Conservation (phyloP, 2,113 vertebrate genomes). For the Oxyruncus cristatus region DNA sequence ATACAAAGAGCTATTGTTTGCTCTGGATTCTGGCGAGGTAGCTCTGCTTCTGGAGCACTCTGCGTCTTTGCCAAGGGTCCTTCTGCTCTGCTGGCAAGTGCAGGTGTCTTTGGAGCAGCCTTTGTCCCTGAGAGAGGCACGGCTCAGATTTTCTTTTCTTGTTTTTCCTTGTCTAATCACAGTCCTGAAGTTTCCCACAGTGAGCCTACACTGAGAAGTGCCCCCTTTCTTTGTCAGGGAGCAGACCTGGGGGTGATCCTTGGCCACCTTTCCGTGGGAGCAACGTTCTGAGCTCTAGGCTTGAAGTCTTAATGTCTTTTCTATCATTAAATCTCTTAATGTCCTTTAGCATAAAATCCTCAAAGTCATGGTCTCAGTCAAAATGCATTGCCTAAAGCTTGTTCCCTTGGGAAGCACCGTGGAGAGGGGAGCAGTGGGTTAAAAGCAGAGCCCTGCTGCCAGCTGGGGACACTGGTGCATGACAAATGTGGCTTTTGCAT, state of each 20-base stretch:
- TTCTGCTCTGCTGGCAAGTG: constrained; percentile 30
- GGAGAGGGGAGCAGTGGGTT: not conserved
- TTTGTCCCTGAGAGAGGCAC: not conserved
- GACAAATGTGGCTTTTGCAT: not conserved
- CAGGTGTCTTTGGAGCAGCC: not conserved
- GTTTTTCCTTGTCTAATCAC: not conserved
- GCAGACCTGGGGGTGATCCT: not conserved
- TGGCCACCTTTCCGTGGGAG: not conserved
- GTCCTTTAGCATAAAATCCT: not conserved
- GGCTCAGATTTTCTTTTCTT: fast-evolving
- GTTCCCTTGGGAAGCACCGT: not conserved
- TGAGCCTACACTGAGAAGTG: not conserved
- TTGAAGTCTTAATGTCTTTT: not conserved
- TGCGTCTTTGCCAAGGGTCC: not conserved
- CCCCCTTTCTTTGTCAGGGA: not conserved
- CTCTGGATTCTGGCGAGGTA: not conserved
- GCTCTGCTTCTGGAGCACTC: not conserved
- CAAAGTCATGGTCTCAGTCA: not conserved
- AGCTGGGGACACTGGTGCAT: not conserved
- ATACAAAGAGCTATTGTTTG: constrained; percentile 43
- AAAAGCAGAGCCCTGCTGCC: not conserved
- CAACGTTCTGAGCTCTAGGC: not conserved
- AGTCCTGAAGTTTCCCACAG: not conserved
- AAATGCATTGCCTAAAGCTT: fast-evolving
- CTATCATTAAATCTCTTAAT: not conserved